Conservation (phyloP, 1,140 invertebrate genomes). For the Neodiprion pinetum region DNA sequence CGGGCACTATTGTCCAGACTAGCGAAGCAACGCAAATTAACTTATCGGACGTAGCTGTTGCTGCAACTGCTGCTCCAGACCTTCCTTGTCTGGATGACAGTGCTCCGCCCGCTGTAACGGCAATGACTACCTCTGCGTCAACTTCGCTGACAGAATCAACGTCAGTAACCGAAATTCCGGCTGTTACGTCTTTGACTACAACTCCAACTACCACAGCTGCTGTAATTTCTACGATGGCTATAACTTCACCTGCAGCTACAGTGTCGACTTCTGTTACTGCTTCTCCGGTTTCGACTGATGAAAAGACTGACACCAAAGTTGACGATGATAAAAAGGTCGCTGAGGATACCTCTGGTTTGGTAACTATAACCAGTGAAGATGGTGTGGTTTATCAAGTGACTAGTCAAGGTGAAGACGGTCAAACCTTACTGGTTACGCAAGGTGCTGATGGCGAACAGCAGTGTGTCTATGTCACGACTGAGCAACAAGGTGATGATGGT, state of each 20-base stretch:
- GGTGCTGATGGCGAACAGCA: constrained; percentile 74
- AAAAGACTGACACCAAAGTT: constrained; percentile 35
- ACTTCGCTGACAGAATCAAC: constrained; percentile 26
- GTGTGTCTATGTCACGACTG: constrained; percentile 74
- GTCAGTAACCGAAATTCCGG: constrained; percentile 18
- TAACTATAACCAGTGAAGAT: constrained; percentile 64
- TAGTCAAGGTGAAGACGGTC: constrained; percentile 78
- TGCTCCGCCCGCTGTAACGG: constrained; percentile 18
- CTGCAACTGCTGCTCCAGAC: constrained; percentile 56
- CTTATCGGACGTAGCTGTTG: constrained; percentile 51
- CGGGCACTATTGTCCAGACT: constrained; percentile 66
- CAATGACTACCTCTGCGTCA: constrained; percentile 10
- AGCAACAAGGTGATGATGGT: constrained; percentile 67
- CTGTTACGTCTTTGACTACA: constrained; percentile 22
- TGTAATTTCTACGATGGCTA: constrained; percentile 24
- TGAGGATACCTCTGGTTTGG: constrained; percentile 52
- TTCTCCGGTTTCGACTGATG: constrained; percentile 11
- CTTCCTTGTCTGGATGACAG: constrained; percentile 49
- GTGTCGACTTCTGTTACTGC: constrained; percentile 11
- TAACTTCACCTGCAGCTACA: constrained; percentile 9
- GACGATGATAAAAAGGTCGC: constrained; percentile 37
- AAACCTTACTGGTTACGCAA: constrained; percentile 73
- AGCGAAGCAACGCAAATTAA: constrained; percentile 49
- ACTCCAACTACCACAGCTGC: constrained; percentile 24
- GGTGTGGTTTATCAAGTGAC: constrained; percentile 70